Evolutionary conservation across 2,113 vertebrate species (phyloP).

Genomic region (Butorides virescens): DNA sequence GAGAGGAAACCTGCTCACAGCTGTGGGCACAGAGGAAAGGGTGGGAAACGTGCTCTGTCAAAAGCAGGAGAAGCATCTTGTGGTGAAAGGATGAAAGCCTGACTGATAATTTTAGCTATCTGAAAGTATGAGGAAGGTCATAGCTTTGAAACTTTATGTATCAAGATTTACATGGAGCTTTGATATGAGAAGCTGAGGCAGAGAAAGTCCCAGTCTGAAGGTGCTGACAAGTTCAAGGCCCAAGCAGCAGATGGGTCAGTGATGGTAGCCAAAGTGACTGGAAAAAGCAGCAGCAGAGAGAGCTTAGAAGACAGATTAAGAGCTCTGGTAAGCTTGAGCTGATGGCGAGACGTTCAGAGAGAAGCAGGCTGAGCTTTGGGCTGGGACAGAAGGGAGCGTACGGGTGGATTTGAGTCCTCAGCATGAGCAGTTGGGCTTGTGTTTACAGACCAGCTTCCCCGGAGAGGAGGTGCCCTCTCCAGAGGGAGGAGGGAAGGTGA

Average conservation of each 20-base stretch:
- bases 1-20: neutral
- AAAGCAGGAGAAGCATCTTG: neutral
- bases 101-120: neutral
- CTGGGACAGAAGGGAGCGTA: slow-evolving; percentile 11
- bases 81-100: neutral
- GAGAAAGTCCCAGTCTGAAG: neutral
- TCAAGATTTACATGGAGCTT: neutral
- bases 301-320: slow-evolving; percentile 4
- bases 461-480: neutral
- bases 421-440: neutral
- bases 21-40: neutral
- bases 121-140: neutral
- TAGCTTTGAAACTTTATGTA: neutral
- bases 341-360: neutral
- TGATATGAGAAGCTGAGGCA: neutral
- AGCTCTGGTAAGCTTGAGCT: slow-evolving; percentile 11
- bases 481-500: neutral
- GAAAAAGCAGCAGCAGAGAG: neutral
- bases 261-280: neutral
- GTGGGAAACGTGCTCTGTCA: neutral
- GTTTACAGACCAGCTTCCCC: neutral
- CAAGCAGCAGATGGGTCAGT: neutral
- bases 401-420: neutral
- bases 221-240: neutral
- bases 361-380: slow-evolving; percentile 9